These are phyloP conservation scores for Ganaspis sp. DNA, from an alignment of 1,140 invertebrate species.

Conservation along the genomic window DNA sequence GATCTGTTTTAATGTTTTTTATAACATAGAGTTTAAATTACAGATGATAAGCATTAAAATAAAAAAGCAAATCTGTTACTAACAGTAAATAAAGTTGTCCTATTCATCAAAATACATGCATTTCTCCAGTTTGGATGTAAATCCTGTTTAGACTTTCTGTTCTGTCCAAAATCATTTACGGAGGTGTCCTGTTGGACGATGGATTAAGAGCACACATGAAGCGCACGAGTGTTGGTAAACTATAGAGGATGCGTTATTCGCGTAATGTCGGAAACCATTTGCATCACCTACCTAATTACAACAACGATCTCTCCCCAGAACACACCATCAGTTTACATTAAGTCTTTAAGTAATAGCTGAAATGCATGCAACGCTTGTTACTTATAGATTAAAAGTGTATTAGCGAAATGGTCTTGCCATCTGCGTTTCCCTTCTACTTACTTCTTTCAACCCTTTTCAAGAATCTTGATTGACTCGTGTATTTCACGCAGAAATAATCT, in stretches of 20 bases:
- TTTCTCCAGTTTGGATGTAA: neutral
- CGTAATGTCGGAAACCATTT: slow-evolving; percentile 58
- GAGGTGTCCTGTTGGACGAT: slow-evolving; percentile 3
- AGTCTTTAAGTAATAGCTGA: slow-evolving; percentile 57
- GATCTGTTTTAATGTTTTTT: too few relatives aligned
- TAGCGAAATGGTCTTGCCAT: slow-evolving; percentile 47
- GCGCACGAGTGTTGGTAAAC: neutral
- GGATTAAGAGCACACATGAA: slow-evolving; percentile 16
- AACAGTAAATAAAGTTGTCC: neutral
- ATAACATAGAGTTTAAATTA: too few relatives aligned
- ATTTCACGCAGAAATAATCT: too few relatives aligned
- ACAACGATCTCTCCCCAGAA: slow-evolving; percentile 50
- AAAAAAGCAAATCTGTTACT: neutral
- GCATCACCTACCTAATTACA: slow-evolving; percentile 58
- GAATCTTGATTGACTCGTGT: neutral
- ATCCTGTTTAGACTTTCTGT: neutral
- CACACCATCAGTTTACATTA: slow-evolving; percentile 57
- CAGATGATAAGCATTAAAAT: too few relatives aligned
- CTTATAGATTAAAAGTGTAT: slow-evolving; percentile 50
- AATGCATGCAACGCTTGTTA: slow-evolving; percentile 55
- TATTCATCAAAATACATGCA: neutral
- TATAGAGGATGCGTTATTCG: slow-evolving; percentile 44
- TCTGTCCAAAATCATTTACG: neutral
- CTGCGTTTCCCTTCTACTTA: slow-evolving; percentile 36
- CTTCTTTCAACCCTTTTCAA: slow-evolving; percentile 32